These are phyloP conservation scores for Hydropsyche tenuis DNA, from an alignment of 1,140 invertebrate species.

Conservation along the genomic window DNA sequence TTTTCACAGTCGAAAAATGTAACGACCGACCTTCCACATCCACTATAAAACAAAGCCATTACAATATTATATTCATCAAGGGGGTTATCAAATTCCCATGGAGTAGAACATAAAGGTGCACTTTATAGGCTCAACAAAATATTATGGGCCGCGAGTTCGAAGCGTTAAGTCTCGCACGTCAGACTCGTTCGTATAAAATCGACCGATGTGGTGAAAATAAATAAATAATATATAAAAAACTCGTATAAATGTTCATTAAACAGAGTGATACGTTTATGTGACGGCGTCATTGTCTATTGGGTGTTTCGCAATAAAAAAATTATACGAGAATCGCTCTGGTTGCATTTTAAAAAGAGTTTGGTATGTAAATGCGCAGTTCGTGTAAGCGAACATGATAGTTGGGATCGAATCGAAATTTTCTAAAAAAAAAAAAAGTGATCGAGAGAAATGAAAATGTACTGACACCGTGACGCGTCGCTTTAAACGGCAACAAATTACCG, in stretches of 20 bases:
- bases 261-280: too few relatives aligned
- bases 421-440: not conserved
- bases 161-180: not conserved
- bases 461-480: not conserved
- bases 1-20: not conserved
- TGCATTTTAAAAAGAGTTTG: too few relatives aligned
- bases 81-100: not conserved
- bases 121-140: conserved; percentile 11
- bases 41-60: not conserved
- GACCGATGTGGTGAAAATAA: too few relatives aligned
- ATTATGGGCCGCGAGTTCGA: not conserved
- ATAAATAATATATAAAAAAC: too few relatives aligned
- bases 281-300: too few relatives aligned
- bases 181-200: too few relatives aligned
- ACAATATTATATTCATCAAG: conserved; percentile 2
- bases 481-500: not conserved
- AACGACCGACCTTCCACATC: not conserved
- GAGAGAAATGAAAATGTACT: not conserved
- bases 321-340: too few relatives aligned
- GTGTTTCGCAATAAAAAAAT: too few relatives aligned
- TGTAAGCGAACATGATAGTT: too few relatives aligned
- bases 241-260: too few relatives aligned
- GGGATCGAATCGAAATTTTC: too few relatives aligned
- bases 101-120: not conserved
- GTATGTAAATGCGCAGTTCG: too few relatives aligned